Conservation (phyloP, 2,888 invertebrate genomes). For the Pristionchus fissidentatus region DNA sequence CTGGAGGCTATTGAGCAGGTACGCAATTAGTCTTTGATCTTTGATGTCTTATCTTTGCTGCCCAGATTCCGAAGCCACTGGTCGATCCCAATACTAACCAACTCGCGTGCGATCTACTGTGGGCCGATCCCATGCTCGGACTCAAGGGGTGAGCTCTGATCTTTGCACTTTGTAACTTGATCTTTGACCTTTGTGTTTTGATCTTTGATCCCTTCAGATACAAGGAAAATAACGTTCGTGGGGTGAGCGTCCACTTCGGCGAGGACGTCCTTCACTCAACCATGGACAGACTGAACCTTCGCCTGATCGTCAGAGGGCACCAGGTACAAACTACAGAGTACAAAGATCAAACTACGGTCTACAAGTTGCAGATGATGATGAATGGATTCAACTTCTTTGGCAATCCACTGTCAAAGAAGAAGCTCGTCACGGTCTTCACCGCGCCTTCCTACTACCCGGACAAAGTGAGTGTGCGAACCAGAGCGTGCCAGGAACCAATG, state of each 20-base stretch:
- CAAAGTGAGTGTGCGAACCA: not conserved
- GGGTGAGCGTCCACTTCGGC: slow-evolving; percentile 36
- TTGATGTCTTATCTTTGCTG: slow-evolving; percentile 9
- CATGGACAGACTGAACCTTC: not conserved
- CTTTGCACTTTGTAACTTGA: not conserved
- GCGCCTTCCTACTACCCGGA: slow-evolving; percentile 32
- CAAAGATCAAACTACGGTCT: not conserved
- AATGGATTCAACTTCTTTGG: slow-evolving; percentile 31
- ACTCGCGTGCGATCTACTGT: slow-evolving; percentile 57
- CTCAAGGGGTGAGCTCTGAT: slow-evolving; percentile 22
- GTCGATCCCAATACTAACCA: slow-evolving; percentile 48
- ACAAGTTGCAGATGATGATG: slow-evolving; percentile 29
- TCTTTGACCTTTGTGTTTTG: not conserved
- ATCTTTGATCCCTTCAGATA: not conserved
- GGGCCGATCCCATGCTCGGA: slow-evolving; percentile 60
- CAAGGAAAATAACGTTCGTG: slow-evolving; percentile 21
- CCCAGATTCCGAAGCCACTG: slow-evolving; percentile 56
- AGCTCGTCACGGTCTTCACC: slow-evolving; percentile 22
- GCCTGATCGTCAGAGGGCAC: slow-evolving; percentile 33
- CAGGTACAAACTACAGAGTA: not conserved
- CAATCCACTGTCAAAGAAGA: too few species aligned
- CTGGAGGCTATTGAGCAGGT: slow-evolving; percentile 57
- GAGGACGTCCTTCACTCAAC: slow-evolving; percentile 13
- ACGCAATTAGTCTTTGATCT: not conserved
- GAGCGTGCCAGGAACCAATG: too few species aligned